A percentile compares a stretch with the other conserved stretches of the same genome.
Evolutionary conservation across 2,888 invertebrate genomes (phyloP).

Genomic region (Dusona sp.): DNA sequence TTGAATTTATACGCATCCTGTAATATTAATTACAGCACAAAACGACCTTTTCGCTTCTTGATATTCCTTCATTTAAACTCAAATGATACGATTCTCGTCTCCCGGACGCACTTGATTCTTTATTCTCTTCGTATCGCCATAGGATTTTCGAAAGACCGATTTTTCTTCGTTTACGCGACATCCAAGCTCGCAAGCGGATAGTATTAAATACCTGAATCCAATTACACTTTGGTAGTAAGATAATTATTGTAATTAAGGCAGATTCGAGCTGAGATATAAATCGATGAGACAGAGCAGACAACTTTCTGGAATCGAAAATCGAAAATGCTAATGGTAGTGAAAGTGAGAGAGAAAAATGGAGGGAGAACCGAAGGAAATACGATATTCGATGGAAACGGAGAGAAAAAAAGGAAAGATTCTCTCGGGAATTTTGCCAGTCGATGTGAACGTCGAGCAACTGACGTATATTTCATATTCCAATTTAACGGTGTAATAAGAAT

Average conservation of each 20-base stretch:
- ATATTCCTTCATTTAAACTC: neutral
- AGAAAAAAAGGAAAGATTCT: conserved; percentile 4
- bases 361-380: neutral
- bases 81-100: neutral
- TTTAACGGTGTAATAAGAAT: conserved; percentile 65
- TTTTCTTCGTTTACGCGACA: conserved; percentile 43
- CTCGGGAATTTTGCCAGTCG: conserved; percentile 78
- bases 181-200: neutral
- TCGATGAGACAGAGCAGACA: conserved; percentile 15
- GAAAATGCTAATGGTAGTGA: neutral
- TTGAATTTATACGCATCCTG: neutral
- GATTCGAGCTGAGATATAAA: conserved; percentile 35
- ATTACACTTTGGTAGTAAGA: conserved; percentile 22
- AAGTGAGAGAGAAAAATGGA: neutral
- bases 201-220: conserved; percentile 23
- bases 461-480: conserved; percentile 74
- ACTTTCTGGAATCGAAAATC: no score
- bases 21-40: neutral
- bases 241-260: conserved; percentile 39
- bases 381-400: conserved; percentile 18
- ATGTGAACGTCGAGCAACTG: conserved; percentile 55
- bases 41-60: neutral
- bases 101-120: conserved; percentile 10
- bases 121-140: neutral
- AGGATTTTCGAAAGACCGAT: conserved; percentile 14